Percentiles rank a stretch among this genome's conserved stretches.
phyloP scores from a whole-genome alignment of 2,113 vertebrate genomes.

The Murina feae region DNA sequence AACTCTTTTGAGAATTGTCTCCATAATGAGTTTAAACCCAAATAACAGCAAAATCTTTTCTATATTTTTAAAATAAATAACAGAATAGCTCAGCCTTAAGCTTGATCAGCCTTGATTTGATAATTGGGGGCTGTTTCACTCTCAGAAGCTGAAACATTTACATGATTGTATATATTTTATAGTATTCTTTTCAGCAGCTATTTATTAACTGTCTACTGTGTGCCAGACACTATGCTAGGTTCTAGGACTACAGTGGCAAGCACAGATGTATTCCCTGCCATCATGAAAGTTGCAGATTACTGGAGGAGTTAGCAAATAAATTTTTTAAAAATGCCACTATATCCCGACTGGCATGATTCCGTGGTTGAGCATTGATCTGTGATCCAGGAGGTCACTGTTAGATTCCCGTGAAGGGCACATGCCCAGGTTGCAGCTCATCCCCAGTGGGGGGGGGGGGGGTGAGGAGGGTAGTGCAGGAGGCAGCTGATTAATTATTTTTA shows the following conservation, averaged over 20 bases:
- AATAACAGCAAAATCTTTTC: not conserved
- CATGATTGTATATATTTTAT: not conserved
- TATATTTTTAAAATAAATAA: not conserved
- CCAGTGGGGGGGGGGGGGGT: no score
- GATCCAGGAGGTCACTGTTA: no score
- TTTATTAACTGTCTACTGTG: not conserved
- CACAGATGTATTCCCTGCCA: not conserved
- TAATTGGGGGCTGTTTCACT: not conserved
- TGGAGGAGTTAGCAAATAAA: not conserved
- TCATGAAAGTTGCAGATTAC: not conserved
- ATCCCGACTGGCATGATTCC: no score
- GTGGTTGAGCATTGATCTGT: no score
- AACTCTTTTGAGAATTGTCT: slow-evolving; percentile 1
- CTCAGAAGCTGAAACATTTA: not conserved
- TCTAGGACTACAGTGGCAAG: not conserved
- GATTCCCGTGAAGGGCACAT: no score
- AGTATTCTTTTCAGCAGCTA: not conserved
- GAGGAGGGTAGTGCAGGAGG: no score
- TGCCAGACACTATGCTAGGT: not conserved
- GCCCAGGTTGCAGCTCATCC: no score
- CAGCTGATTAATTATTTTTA: no score
- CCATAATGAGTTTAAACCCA: slow-evolving; percentile 3
- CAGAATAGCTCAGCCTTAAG: not conserved
- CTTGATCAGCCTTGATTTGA: not conserved
- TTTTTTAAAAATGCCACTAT: not conserved